phyloP scores from a whole-genome alignment of 2,888 invertebrate genomes.

The Fragum fragum region DNA sequence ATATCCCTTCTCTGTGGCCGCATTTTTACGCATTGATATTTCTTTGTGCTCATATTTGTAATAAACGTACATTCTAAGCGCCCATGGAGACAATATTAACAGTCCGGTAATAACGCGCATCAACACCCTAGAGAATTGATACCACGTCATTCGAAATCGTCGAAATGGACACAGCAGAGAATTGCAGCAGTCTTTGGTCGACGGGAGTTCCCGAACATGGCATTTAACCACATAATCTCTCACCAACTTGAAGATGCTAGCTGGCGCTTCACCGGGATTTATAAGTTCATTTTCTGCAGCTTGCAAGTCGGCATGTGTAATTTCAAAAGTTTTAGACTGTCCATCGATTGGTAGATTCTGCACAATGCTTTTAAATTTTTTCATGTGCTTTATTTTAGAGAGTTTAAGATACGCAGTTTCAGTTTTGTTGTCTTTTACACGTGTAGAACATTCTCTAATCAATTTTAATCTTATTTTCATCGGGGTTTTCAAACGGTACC shows the following conservation, averaged over 20 bases:
- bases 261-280: conserved; percentile 71
- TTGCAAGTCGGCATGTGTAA: conserved; percentile 62
- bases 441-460: too few relatives aligned
- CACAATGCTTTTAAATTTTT: not conserved
- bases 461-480: too few relatives aligned
- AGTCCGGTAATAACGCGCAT: conserved; percentile 55
- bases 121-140: not conserved
- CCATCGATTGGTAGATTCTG: not conserved
- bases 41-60: conserved; percentile 76
- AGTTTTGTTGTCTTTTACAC: too few relatives aligned
- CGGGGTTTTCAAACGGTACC: too few relatives aligned
- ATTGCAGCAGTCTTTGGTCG: conserved; percentile 74
- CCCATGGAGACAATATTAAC: conserved; percentile 71
- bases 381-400: not conserved
- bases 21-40: conserved; percentile 64
- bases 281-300: conserved; percentile 71
- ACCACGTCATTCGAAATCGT: conserved; percentile 61
- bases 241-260: conserved; percentile 70
- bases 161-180: conserved; percentile 58
- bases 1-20: conserved; percentile 49
- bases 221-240: conserved; percentile 78
- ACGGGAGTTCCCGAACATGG: conserved; percentile 74
- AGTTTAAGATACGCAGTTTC: not conserved
- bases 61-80: conserved; percentile 75
- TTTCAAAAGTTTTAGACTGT: conserved; percentile 13